Evolutionary conservation across 2,113 vertebrate genomes (phyloP).

Genomic region (Pyxicephalus adspersus): DNA sequence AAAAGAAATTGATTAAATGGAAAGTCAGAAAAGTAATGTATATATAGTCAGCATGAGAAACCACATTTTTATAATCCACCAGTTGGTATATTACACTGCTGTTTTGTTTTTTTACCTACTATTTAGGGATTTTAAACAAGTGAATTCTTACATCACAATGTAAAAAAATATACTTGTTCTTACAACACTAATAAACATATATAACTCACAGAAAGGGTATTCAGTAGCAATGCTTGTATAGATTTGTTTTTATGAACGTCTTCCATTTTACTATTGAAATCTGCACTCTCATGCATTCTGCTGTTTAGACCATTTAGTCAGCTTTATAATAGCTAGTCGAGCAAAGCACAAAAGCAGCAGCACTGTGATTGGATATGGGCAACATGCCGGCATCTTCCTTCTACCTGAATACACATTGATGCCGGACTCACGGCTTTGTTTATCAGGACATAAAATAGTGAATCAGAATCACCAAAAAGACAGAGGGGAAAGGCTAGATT

Average conservation of each 20-base stretch:
- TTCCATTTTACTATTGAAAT: not conserved
- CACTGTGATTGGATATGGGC: conserved; percentile 13
- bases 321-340: not conserved
- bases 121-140: too few relatives aligned
- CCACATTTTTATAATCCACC: too few relatives aligned
- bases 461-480: not conserved
- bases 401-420: conserved; percentile 2
- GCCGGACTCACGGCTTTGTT: conserved; percentile 1
- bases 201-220: too few relatives aligned
- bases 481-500: not conserved
- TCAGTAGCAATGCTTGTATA: not conserved
- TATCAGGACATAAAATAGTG: conserved; percentile 9
- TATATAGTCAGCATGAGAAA: too few relatives aligned
- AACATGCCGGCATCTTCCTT: not conserved
- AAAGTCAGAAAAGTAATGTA: too few relatives aligned
- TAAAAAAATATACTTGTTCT: too few relatives aligned
- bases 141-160: too few relatives aligned
- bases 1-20: too few relatives aligned
- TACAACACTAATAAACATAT: too few relatives aligned
- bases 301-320: conserved; percentile 11
- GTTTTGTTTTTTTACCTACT: too few relatives aligned
- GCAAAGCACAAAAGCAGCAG: conserved; percentile 7
- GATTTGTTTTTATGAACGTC: not conserved
- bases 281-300: not conserved
- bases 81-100: too few relatives aligned